A percentile compares a stretch with the other conserved stretches of the same genome.
Evolutionary conservation across 2,113 vertebrate genomes (phyloP).

Genomic region (Eurypyga helias): DNA sequence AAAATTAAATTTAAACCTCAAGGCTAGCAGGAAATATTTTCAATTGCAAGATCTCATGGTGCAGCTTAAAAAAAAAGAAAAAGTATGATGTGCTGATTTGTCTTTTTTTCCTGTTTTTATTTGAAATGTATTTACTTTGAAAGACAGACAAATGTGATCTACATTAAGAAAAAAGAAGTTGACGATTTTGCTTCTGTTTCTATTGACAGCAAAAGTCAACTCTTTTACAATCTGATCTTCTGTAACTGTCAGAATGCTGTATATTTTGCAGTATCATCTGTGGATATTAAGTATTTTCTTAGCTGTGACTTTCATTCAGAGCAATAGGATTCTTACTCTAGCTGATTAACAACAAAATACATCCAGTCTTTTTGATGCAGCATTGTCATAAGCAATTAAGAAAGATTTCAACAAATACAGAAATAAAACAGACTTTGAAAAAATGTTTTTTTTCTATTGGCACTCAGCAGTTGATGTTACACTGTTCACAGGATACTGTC

Average conservation of each 20-base stretch:
- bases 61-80: neutral
- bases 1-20: neutral
- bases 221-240: neutral
- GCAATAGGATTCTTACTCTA: neutral
- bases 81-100: neutral
- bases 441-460: neutral
- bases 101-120: neutral
- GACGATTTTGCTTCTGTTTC: neutral
- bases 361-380: neutral
- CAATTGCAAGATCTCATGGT: neutral
- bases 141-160: neutral
- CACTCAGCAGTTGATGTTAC: neutral
- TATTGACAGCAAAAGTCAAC: neutral
- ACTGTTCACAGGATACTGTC: accelerated
- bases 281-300: neutral
- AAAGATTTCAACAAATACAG: neutral
- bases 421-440: neutral
- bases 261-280: neutral
- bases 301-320: neutral
- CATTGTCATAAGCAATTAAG: neutral
- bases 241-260: neutral
- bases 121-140: neutral
- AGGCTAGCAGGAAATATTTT: neutral
- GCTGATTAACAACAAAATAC: neutral
- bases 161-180: neutral